Conservation (phyloP, 2,888 invertebrate species). For the Morpho deidamia region DNA sequence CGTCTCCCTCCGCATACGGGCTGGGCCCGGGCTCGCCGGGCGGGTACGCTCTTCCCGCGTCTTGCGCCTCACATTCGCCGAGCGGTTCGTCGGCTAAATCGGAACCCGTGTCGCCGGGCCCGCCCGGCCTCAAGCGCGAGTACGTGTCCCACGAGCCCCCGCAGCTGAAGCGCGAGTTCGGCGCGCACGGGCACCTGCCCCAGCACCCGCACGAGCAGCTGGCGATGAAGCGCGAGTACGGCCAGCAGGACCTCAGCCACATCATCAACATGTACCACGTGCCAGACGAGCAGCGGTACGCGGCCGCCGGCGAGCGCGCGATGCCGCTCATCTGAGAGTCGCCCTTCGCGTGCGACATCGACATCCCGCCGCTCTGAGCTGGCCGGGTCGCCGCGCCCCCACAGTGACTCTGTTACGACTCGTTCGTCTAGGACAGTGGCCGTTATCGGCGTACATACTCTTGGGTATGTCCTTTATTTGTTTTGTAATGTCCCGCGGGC, state of each 20-base stretch:
- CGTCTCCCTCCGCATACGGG: constrained; percentile 83
- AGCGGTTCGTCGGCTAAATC: constrained; percentile 94
- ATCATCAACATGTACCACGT: constrained; percentile 84
- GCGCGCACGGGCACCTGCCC: constrained; percentile 62
- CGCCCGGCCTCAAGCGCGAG: constrained; percentile 77
- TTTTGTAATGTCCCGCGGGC: constrained; percentile 50
- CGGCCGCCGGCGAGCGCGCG: constrained; percentile 78
- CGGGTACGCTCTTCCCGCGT: constrained; percentile 80
- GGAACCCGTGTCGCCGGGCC: constrained; percentile 90
- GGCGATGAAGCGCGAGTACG: constrained; percentile 85
- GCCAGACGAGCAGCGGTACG: constrained; percentile 81
- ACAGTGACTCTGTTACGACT: constrained; percentile 60
- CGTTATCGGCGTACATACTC: constrained; percentile 68
- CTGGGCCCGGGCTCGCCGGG: constrained; percentile 81
- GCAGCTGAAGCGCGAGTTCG: constrained; percentile 76
- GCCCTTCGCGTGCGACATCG: constrained; percentile 81
- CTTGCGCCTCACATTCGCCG: constrained; percentile 88
- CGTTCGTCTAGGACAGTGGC: constrained; percentile 63
- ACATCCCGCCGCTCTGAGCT: constrained; percentile 81
- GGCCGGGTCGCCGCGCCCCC: constrained; percentile 70
- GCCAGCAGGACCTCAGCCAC: constrained; percentile 80
- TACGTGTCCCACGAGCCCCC: constrained; percentile 71
- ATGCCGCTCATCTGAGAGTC: constrained; percentile 82
- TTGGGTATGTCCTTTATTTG: constrained; percentile 73
- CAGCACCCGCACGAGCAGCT: constrained; percentile 63